Evolutionary conservation across 2,113 vertebrate genomes (phyloP), one percentile per base, ranked within the genome.

Genomic region (Ursus arctos): DNA sequence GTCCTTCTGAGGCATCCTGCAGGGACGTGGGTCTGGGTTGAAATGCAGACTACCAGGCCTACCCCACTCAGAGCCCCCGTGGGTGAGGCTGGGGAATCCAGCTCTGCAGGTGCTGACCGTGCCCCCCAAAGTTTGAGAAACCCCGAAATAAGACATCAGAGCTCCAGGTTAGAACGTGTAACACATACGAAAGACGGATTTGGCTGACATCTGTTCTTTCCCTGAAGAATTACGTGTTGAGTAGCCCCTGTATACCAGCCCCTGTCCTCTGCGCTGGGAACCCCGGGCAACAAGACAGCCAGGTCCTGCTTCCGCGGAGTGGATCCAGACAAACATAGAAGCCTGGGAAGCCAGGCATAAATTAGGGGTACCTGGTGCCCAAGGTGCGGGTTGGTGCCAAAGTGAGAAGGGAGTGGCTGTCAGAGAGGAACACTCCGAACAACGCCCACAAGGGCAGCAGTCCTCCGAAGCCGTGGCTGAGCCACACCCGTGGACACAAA

Each of bases 301-400:
- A 21, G 18, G 28, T 15, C 1, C 11, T 1, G 2, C 26, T 86
- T 22, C 12, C 4, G 51, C 26, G 12, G 22, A 2, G 6, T 26
- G 4, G 21, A 2, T 47, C 36, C 9, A 19, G 21, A 49, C 3
- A 26, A 36, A 13, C 6, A 36, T 1, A 15, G 51, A 51, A 12
- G 36, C 31, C 57, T 1, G 1, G 79, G 72, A 43, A 81, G 55
- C 31, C 6, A 13, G 14, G 31, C 47, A 16, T 6, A 11, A 18
- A 4, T 22, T 22, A 16, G 18, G 53, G 21, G 26, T 43, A 2
- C 21, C 21, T 5, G 12, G 59, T 47, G 26, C 36, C 21, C 0
- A 0, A 0, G 40, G 28, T 16, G 3, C 4, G 57, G 15, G 0
- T 49, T 19, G 24, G 24, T 71, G 40, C 61, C n/a, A 2, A 43